Evolutionary conservation across 2,888 invertebrate genomes (phyloP).

Genomic region (Dasysyrphus tricinctus): DNA sequence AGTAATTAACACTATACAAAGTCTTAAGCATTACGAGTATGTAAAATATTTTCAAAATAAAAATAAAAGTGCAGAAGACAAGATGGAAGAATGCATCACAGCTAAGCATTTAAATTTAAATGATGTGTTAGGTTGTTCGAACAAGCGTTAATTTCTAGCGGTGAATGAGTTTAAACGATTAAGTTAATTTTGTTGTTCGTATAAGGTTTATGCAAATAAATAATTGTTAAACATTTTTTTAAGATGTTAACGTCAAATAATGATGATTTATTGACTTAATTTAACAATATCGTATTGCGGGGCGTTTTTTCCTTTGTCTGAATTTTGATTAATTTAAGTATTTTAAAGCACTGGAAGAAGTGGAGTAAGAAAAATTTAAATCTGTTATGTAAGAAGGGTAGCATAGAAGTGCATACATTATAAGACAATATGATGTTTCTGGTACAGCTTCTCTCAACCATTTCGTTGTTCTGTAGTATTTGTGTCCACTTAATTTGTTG

Average conservation of each 20-base stretch:
- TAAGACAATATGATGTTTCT: too few species aligned
- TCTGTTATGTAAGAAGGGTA: too few species aligned
- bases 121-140: neutral
- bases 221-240: neutral
- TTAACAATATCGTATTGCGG: neutral
- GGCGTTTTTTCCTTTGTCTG: too few species aligned
- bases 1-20: constrained; percentile 13
- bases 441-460: too few species aligned
- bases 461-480: too few species aligned
- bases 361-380: too few species aligned
- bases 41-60: neutral
- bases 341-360: too few species aligned
- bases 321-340: neutral
- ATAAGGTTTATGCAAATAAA: neutral
- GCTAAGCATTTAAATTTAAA: constrained; percentile 2
- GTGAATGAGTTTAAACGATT: neutral
- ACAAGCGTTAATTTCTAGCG: neutral
- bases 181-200: neutral
- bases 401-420: too few species aligned
- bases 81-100: neutral
- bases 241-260: neutral
- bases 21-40: neutral
- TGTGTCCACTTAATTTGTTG: too few species aligned
- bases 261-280: neutral
- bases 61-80: neutral